phyloP scores from a whole-genome alignment of 2,888 invertebrate species.

The Cantharis nigra region DNA sequence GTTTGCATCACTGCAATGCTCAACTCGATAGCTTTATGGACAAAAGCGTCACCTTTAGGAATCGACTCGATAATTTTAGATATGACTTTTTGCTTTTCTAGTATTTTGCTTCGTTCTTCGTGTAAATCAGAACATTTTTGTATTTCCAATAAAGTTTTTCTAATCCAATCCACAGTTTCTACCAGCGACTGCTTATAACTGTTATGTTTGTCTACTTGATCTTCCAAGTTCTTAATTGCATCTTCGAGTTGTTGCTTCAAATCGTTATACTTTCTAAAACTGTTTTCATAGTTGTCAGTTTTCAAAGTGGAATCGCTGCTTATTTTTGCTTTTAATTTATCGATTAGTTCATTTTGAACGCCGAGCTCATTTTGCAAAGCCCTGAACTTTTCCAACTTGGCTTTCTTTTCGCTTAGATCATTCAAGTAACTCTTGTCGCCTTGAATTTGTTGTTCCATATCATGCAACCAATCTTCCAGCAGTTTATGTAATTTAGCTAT shows the following conservation, averaged over 20 bases:
- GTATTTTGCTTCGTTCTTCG: constrained; percentile 79
- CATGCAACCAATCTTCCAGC: constrained; percentile 85
- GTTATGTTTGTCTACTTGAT: constrained; percentile 85
- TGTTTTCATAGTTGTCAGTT: constrained; percentile 70
- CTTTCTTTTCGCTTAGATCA: constrained; percentile 89
- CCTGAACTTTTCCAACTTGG: constrained; percentile 85
- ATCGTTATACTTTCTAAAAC: constrained; percentile 72
- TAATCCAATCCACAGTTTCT: constrained; percentile 84
- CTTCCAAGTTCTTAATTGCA: constrained; percentile 73
- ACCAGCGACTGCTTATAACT: constrained; percentile 83
- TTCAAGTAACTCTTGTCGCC: constrained; percentile 74
- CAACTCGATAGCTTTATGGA: constrained; percentile 73
- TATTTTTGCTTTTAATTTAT: constrained; percentile 75
- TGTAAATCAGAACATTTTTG: constrained; percentile 87
- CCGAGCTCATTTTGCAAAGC: constrained; percentile 81
- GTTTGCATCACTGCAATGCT: constrained; percentile 76
- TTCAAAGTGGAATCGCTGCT: constrained; percentile 65
- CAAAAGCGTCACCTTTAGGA: constrained; percentile 72
- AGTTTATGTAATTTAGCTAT: constrained; percentile 82
- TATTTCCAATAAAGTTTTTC: constrained; percentile 77
- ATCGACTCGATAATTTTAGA: constrained; percentile 70
- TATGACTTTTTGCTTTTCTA: constrained; percentile 76
- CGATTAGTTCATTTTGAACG: constrained; percentile 77
- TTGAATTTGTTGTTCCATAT: constrained; percentile 82
- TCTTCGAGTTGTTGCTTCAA: constrained; percentile 69